Base-by-base conservation (phyloP, 1,140 invertebrate species). In the Galendromus occidentalis region DNA sequence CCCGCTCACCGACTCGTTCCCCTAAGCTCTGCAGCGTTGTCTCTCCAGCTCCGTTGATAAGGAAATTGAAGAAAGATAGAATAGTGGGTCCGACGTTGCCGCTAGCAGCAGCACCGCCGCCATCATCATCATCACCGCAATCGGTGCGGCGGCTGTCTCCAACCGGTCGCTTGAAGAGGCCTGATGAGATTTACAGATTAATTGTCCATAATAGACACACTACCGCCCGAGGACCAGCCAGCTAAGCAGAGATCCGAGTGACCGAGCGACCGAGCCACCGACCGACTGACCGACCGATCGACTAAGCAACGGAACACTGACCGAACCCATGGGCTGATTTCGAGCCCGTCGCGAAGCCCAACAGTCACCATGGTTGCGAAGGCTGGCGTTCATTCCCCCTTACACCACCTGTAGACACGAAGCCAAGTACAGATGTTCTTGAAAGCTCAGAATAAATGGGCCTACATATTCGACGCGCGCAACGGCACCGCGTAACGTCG, bases 141-240 rank as follows among this genome's bases (percentile, higher is more conserved):
- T 4, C 22, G 14, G 45, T 22, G 45, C 6, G 4, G 45, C 45
- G 28, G 45, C 14, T 4, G 45, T 14, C 6, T 18, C 51, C 51
- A 59, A 33, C 14, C 12, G 14, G 4, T 17, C 25, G 51, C 25
- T 14, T 59, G 51, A 25, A 47, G 45, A 20, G 28, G 45, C 22
- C 51, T 59, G 51, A 59, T 59, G 51, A 59, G 51, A 59, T 59
- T 59, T 59, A 33, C 51, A 59, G 51, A 59, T 59, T 59, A 59
- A 59, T 59, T 59, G 51, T 59, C 51, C 51, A 59, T 59, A 59
- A 59, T 59, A 59, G 51, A 59, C 51, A 59, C 51, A 18, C 22
- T 59, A 59, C 51, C 51, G 20, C 17, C 51, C 1, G 25, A 9
- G 51, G 25, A 22, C 51, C 33, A 22, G 20, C 51, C 51, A 25